phyloP scores from a whole-genome alignment of 2,113 vertebrate genomes.

The Strix aluco region DNA sequence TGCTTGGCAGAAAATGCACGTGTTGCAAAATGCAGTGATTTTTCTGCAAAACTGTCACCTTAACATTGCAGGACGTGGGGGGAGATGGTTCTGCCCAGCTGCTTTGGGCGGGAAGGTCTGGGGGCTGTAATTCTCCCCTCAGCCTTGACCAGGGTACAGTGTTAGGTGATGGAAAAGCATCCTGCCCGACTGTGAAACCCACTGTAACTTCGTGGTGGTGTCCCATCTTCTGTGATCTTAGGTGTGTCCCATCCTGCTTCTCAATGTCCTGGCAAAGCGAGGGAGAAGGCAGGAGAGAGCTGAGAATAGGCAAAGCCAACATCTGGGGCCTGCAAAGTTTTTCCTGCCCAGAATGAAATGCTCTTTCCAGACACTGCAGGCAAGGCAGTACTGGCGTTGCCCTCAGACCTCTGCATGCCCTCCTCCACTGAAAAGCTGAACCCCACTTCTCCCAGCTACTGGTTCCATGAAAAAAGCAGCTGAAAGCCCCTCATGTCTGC shows the following conservation, averaged over 20 bases:
- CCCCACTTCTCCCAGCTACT: background rate
- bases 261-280: background rate
- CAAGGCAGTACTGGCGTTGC: background rate
- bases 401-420: background rate
- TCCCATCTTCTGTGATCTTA: background rate
- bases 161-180: background rate
- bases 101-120: background rate
- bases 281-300: background rate
- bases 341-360: background rate
- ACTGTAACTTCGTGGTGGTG: fast-evolving
- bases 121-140: background rate
- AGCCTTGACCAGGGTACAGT: fast-evolving
- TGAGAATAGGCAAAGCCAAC: background rate
- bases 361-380: background rate
- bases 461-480: no score
- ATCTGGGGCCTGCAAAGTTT: background rate
- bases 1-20: fast-evolving
- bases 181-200: background rate
- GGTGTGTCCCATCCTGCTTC: background rate
- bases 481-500: background rate
- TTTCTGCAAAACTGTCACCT: background rate
- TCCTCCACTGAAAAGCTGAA: background rate
- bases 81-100: background rate
- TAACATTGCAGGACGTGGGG: fast-evolving
- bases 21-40: background rate